Conservation (phyloP, 2,113 vertebrate species). For the Mesembrinibis cayennensis region DNA sequence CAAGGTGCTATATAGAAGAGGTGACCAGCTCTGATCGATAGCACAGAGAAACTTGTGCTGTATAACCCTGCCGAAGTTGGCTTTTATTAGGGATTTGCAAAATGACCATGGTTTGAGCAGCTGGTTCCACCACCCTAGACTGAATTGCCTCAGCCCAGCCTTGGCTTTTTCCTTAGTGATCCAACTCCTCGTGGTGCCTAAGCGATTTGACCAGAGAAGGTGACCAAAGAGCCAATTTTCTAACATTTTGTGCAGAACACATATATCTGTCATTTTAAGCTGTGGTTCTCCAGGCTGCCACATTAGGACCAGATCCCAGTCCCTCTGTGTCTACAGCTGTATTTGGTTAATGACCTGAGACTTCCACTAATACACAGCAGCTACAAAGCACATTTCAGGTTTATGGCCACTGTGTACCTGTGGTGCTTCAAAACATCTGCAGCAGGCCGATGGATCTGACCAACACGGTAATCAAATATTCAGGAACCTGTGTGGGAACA, state of each 20-base stretch:
- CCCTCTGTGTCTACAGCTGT: neutral
- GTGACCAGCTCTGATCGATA: neutral
- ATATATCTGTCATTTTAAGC: neutral
- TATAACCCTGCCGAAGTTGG: neutral
- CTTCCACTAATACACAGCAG: neutral
- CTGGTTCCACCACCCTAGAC: neutral
- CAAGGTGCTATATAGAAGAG: neutral
- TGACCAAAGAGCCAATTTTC: neutral
- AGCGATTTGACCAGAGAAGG: neutral
- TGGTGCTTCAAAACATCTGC: neutral
- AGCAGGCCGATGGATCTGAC: neutral
- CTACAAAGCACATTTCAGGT: neutral
- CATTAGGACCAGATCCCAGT: neutral
- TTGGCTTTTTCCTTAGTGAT: neutral
- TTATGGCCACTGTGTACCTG: neutral
- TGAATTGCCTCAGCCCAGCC: neutral
- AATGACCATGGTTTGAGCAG: neutral
- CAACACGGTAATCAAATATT: rapidly evolving
- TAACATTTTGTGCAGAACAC: neutral
- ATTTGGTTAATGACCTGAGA: neutral
- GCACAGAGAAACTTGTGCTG: neutral
- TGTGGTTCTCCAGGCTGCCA: neutral
- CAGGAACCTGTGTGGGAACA: neutral
- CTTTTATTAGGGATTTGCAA: neutral
- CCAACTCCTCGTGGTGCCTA: neutral